These are phyloP conservation scores for Achatina immaculata DNA, from an alignment of 1,140 invertebrate species.

Conservation along the genomic window DNA sequence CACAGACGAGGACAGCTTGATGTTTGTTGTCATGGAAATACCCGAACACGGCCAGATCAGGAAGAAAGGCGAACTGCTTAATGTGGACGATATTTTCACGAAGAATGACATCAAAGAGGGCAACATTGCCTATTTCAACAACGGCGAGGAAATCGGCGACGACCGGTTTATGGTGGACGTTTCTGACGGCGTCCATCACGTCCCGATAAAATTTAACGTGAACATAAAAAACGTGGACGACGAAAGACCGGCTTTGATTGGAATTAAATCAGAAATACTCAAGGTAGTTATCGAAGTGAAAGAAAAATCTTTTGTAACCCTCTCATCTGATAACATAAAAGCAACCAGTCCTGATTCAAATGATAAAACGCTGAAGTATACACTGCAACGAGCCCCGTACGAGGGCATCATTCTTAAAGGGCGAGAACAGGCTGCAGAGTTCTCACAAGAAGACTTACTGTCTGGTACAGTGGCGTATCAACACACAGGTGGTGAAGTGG, in stretches of 20 bases:
- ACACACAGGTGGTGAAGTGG: slow-evolving; percentile 68
- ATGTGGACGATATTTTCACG: slow-evolving; percentile 63
- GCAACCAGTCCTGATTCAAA: slow-evolving; percentile 67
- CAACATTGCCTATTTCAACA: slow-evolving; percentile 66
- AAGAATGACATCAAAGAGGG: slow-evolving; percentile 60
- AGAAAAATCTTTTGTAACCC: slow-evolving; percentile 55
- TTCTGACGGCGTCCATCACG: slow-evolving; percentile 70
- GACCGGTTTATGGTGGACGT: slow-evolving; percentile 69
- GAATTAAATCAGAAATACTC: slow-evolving; percentile 51
- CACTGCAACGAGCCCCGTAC: slow-evolving; percentile 57
- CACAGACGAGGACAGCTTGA: slow-evolving; percentile 57
- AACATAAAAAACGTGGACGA: slow-evolving; percentile 65
- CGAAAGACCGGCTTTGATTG: slow-evolving; percentile 61
- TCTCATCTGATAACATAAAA: slow-evolving; percentile 61
- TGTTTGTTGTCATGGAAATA: slow-evolving; percentile 63
- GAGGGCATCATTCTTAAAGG: slow-evolving; percentile 61
- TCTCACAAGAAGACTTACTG: slow-evolving; percentile 67
- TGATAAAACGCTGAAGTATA: slow-evolving; percentile 62
- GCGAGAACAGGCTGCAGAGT: slow-evolving; percentile 55
- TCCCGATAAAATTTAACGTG: slow-evolving; percentile 66
- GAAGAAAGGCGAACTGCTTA: slow-evolving; percentile 45
- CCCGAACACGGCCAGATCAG: slow-evolving; percentile 39
- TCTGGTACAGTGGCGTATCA: slow-evolving; percentile 62
- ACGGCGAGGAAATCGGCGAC: slow-evolving; percentile 58
- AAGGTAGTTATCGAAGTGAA: slow-evolving; percentile 56